Conservation (phyloP, 2,888 invertebrate genomes). For the Tridacna gigas region DNA sequence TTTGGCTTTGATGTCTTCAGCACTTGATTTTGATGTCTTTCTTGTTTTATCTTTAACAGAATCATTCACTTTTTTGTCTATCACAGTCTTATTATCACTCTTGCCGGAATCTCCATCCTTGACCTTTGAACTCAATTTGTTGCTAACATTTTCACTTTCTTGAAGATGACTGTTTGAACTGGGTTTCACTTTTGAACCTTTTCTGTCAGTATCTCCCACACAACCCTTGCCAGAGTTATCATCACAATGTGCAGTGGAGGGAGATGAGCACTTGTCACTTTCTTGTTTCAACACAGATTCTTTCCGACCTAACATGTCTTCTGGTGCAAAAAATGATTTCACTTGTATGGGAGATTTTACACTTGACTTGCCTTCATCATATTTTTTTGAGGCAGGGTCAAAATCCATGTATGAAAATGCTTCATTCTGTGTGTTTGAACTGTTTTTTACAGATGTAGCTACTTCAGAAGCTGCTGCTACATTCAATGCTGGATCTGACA, state of each 20-base stretch:
- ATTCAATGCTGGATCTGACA: conserved; percentile 10
- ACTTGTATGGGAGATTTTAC: conserved; percentile 61
- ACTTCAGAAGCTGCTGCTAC: not conserved
- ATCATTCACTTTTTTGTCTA: conserved; percentile 6
- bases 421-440: conserved; percentile 9
- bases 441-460: not conserved
- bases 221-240: too few relatives aligned
- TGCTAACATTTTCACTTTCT: not conserved
- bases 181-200: not conserved
- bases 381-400: conserved; percentile 53
- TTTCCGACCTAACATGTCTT: too few relatives aligned
- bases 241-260: too few relatives aligned
- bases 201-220: too few relatives aligned
- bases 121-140: not conserved
- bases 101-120: not conserved
- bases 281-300: too few relatives aligned
- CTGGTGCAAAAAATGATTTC: conserved; percentile 46
- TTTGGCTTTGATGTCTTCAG: conserved; percentile 27
- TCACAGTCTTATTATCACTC: conserved; percentile 32
- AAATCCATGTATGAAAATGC: conserved; percentile 68
- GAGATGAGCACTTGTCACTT: too few relatives aligned
- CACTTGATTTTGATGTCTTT: not conserved
- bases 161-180: not conserved
- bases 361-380: not conserved
- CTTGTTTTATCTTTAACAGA: not conserved